phyloP scores from a whole-genome alignment of 2,797 vertebrate genomes.

The Netta rufina region DNA sequence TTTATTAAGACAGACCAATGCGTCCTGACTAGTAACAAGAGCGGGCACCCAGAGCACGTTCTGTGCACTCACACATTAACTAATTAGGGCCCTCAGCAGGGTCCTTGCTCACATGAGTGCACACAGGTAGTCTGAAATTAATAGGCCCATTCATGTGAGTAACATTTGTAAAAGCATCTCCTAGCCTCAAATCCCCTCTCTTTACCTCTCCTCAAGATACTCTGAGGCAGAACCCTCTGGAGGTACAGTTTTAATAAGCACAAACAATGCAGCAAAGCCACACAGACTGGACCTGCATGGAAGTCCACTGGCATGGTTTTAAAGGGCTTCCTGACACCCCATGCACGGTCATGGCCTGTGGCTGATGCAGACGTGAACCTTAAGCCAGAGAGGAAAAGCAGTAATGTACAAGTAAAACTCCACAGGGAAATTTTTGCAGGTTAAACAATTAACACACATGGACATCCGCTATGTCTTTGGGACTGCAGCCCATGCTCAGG shows the following conservation, averaged over 20 bases:
- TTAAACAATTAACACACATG: not conserved
- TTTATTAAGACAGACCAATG: constrained; percentile 44
- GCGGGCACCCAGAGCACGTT: constrained; percentile 1
- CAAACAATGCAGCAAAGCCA: not conserved
- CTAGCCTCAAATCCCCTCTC: not conserved
- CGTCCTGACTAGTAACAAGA: constrained; percentile 39
- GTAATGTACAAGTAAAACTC: not conserved
- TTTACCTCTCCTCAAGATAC: not conserved
- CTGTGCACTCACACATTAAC: not conserved
- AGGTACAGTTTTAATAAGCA: not conserved
- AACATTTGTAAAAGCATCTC: not conserved
- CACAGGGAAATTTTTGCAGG: not conserved
- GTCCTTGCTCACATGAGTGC: not conserved
- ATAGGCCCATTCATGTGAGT: not conserved
- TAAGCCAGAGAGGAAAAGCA: not conserved
- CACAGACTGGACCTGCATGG: not conserved
- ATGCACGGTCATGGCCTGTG: not conserved
- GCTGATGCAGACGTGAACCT: not conserved
- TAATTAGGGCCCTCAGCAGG: constrained; percentile 37
- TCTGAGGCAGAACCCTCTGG: not conserved
- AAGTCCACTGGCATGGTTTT: not conserved
- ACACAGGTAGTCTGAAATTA: constrained; percentile 1
- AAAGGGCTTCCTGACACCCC: fast-evolving
- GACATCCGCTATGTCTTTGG: not conserved
- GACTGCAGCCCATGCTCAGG: not conserved